These are phyloP conservation scores for Drosophila tanythrix DNA, from an alignment of 2,888 invertebrate species.

Conservation along the genomic window DNA sequence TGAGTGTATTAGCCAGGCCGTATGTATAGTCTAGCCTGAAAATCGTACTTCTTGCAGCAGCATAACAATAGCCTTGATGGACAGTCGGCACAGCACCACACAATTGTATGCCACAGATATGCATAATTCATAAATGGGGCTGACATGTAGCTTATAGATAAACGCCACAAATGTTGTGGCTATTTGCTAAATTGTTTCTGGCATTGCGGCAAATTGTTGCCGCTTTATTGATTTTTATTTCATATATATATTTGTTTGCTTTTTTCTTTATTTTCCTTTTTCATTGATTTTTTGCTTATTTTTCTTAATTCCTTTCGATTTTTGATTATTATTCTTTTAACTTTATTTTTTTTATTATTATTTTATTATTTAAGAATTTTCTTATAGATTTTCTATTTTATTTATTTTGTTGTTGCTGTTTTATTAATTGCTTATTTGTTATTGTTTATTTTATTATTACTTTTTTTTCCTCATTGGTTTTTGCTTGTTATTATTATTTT, in stretches of 20 bases:
- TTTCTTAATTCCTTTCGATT: not conserved
- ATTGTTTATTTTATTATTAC: not conserved
- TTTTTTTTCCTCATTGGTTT: not conserved
- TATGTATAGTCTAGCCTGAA: not conserved
- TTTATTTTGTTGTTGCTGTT: not conserved
- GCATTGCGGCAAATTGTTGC: constrained; percentile 49
- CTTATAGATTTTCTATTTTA: too few relatives aligned
- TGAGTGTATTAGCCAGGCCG: not conserved
- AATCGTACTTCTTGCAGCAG: constrained; percentile 15
- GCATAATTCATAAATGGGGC: constrained; percentile 59
- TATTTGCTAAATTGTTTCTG: constrained; percentile 60
- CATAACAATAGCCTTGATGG: constrained; percentile 64
- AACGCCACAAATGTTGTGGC: constrained; percentile 19
- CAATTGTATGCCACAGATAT: constrained; percentile 58
- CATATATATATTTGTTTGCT: not conserved
- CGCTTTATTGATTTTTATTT: constrained; percentile 33
- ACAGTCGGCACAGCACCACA: constrained; percentile 37
- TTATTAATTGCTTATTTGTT: not conserved
- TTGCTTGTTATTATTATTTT: not conserved
- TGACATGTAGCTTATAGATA: constrained; percentile 51
- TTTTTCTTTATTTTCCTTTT: not conserved
- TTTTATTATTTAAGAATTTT: too few relatives aligned
- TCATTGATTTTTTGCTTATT: not conserved
- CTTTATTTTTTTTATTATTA: not conserved
- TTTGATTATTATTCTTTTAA: not conserved